Evolutionary conservation across 2,113 vertebrate genomes (phyloP), one percentile per base, ranked within the genome.

Genomic region (Aegithalos caudatus): DNA sequence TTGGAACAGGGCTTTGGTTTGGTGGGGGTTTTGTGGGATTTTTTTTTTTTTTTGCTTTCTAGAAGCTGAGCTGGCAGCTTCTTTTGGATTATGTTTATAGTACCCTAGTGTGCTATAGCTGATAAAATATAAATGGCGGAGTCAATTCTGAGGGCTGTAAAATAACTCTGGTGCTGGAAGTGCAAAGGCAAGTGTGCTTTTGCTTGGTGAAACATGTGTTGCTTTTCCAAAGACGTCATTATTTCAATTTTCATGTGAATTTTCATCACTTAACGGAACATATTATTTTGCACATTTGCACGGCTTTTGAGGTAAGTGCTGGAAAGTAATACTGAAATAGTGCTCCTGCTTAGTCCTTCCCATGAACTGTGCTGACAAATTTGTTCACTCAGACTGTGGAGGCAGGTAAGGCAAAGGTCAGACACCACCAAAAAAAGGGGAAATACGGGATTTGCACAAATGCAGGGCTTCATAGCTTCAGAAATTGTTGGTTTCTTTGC

Each of bases 51-150:
- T 92, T 86, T 77, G 5, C 78, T 87, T 90, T 92, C 81, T 95
- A 78, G 73, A 92, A 95, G 89, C 81, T 89, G 91, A 95, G 87
- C 91, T 96, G 84, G 93, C 94, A 96, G 78, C 84, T 95, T 92
- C 93, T 89, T 90, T 95, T 93, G 78, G 91, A 80, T 96, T 94
- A 94, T 80, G 89, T 96, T 96, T 96, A 95, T 95, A 88, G 94
- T 70, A 92, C 94, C 87, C 93, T 69, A 50, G 94, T 15, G 87
- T 92, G 81, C 94, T 87, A 54, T 95, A 95, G 87, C 89, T 95
- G 94, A 91, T 94, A 95, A 95, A 97, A 96, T 96, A 95, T 77
- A 97, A 96, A 96, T 91, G 89, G 93, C 18, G 0, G 81, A 96
- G 87, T 82, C 12, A 37, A 83, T 94, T 96, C 87, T 76, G 67